phyloP scores from a whole-genome alignment of 2,797 vertebrate species.

The Falco novaeseelandiae region DNA sequence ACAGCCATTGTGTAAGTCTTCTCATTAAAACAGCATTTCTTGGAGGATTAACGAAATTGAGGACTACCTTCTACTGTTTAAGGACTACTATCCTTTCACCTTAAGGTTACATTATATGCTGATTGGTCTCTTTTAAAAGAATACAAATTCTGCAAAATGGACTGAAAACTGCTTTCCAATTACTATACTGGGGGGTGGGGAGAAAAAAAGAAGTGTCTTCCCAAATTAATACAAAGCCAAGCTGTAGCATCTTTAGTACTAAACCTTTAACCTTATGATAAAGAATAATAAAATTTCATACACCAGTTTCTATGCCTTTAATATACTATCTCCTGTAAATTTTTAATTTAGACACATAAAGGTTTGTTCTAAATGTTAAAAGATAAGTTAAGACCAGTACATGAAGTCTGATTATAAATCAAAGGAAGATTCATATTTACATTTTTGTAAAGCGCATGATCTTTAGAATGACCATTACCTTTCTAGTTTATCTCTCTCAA shows the following conservation, averaged over 20 bases:
- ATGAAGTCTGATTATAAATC: background rate
- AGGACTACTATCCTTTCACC: background rate
- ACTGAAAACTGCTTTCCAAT: background rate
- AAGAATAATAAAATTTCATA: background rate
- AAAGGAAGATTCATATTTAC: background rate
- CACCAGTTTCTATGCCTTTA: background rate
- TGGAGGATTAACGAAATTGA: background rate
- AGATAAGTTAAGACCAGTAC: background rate
- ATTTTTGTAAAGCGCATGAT: background rate
- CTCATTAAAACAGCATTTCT: background rate
- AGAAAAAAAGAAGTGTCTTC: background rate
- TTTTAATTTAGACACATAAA: background rate
- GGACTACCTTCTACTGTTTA: background rate
- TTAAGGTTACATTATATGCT: background rate
- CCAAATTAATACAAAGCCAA: background rate
- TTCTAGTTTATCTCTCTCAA: background rate
- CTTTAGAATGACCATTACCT: background rate
- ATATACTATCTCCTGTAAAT: background rate
- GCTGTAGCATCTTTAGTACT: background rate
- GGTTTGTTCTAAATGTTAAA: background rate
- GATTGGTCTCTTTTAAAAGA: background rate
- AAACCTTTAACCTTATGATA: background rate
- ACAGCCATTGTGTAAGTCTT: background rate
- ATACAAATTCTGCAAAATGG: background rate
- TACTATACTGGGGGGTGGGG: fast-evolving